Percentiles rank a stretch among this genome's conserved stretches.
Conservation (phyloP, 2,797 vertebrate species). For the Falco columbarius region DNA sequence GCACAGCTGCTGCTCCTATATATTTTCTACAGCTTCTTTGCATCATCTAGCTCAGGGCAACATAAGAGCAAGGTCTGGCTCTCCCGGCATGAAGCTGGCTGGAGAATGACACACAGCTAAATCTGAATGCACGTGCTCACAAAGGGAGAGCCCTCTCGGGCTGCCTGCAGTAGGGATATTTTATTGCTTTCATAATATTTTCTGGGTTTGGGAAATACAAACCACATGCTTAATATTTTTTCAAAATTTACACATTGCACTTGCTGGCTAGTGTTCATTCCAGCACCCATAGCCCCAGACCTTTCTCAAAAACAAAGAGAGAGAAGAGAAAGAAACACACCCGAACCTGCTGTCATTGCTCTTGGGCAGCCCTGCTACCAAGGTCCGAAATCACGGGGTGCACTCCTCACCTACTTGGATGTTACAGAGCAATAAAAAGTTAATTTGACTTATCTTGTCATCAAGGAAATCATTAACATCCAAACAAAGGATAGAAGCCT, state of each 20-base stretch:
- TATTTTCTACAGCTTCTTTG: neutral
- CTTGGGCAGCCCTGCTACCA: neutral
- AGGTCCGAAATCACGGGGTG: neutral
- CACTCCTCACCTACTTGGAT: neutral
- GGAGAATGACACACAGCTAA: slow-evolving; percentile 51
- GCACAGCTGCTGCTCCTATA: neutral
- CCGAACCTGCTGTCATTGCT: neutral
- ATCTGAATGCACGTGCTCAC: slow-evolving; percentile 22
- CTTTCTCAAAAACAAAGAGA: neutral
- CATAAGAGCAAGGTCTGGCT: neutral
- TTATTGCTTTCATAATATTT: slow-evolving; percentile 72
- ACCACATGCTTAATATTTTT: slow-evolving; percentile 67
- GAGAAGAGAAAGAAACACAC: neutral
- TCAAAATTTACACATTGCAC: slow-evolving; percentile 59
- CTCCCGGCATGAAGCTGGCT: neutral
- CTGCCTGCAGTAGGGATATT: slow-evolving; percentile 43
- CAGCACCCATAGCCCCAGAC: neutral
- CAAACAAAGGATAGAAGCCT: neutral
- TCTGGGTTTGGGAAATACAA: slow-evolving; percentile 62
- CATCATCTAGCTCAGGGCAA: neutral
- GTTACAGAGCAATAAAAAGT: slow-evolving; percentile 36
- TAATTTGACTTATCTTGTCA: slow-evolving; percentile 55
- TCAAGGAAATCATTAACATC: slow-evolving; percentile 28
- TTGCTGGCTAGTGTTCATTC: slow-evolving; percentile 32
- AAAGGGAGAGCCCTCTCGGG: slow-evolving; percentile 33